Percentiles rank a stretch among this genome's conserved stretches.
phyloP scores from a whole-genome alignment of 2,888 invertebrate species.

The Ethmia dodecea region DNA sequence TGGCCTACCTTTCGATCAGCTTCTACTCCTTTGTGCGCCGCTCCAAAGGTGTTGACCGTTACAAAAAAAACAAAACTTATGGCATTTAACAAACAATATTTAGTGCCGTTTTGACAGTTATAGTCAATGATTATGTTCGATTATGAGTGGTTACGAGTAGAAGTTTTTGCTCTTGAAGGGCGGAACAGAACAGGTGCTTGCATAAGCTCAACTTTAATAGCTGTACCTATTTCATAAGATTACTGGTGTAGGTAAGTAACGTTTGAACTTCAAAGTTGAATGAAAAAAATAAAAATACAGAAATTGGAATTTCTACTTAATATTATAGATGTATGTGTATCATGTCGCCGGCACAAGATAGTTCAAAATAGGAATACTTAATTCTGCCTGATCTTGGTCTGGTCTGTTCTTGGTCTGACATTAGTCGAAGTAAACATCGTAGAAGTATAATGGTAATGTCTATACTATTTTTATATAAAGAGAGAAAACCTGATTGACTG shows the following conservation, averaged over 20 bases:
- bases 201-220: slow-evolving; percentile 22
- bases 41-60: slow-evolving; percentile 67
- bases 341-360: no score
- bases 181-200: slow-evolving; percentile 53
- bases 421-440: no score
- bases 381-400: no score
- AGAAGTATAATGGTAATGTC: no score
- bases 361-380: no score
- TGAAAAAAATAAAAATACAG: no score
- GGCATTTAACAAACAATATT: slow-evolving; percentile 75
- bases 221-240: slow-evolving; percentile 24
- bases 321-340: no score
- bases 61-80: slow-evolving; percentile 64
- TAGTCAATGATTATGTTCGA: slow-evolving; percentile 68
- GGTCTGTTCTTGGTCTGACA: no score
- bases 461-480: no score
- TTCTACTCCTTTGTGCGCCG: slow-evolving; percentile 44
- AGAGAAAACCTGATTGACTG: no score
- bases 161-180: slow-evolving; percentile 46
- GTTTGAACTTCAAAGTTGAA: no score
- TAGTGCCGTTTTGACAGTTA: slow-evolving; percentile 74
- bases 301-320: no score
- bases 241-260: slow-evolving; percentile 20
- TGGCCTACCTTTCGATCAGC: slow-evolving; percentile 43
- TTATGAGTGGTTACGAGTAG: slow-evolving; percentile 52